Percentiles rank a stretch among this genome's conserved stretches.
Conservation (phyloP, 1,140 invertebrate genomes). For the Philopotamus ludificatus region DNA sequence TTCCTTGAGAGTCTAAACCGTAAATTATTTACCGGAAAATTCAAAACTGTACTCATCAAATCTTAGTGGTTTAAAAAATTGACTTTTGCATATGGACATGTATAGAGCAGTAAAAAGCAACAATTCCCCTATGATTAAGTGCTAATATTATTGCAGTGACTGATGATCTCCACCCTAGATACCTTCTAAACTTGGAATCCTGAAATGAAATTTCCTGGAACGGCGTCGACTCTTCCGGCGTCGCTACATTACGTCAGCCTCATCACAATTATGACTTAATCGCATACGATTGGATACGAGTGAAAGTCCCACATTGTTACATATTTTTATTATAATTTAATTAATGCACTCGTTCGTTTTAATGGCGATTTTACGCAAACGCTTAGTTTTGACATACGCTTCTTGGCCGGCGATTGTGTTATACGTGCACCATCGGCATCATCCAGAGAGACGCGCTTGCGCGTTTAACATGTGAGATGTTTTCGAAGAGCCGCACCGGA, state of each 20-base stretch:
- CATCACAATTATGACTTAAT: not conserved
- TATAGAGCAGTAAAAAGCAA: too few relatives aligned
- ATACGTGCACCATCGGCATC: not conserved
- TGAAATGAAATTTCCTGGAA: too few relatives aligned
- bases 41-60: too few relatives aligned
- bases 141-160: too few relatives aligned
- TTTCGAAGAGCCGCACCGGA: slow-evolving; percentile 10
- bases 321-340: slow-evolving; percentile 9
- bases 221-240: too few relatives aligned
- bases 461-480: slow-evolving; percentile 4
- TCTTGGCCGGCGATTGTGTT: not conserved
- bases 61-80: too few relatives aligned
- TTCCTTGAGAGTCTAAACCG: too few relatives aligned
- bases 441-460: not conserved
- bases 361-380: not conserved
- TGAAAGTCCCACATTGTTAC: slow-evolving; percentile 5
- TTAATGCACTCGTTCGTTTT: slow-evolving; percentile 4
- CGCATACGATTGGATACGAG: not conserved
- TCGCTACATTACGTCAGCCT: not conserved
- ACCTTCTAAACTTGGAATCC: too few relatives aligned
- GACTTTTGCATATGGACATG: too few relatives aligned
- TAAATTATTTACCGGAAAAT: too few relatives aligned
- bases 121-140: too few relatives aligned
- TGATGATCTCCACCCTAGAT: too few relatives aligned
- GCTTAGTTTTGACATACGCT: slow-evolving; percentile 20